Conservation (phyloP, 2,888 invertebrate species). For the Clistopyga incitator region DNA sequence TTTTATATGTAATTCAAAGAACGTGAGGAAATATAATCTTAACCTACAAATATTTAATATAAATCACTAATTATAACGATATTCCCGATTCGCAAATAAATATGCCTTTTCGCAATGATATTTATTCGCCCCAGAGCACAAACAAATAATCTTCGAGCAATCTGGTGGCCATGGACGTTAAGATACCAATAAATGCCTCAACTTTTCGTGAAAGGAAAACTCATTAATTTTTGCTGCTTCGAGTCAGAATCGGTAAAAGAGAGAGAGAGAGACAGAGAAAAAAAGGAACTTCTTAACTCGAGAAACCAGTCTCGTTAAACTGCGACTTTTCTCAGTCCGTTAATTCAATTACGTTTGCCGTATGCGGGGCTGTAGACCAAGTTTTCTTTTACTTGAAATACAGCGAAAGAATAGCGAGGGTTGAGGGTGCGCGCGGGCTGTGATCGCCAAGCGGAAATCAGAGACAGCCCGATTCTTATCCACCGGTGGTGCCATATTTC, state of each 20-base stretch:
- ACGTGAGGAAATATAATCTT: too few relatives aligned
- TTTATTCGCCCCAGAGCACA: too few relatives aligned
- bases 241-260: conserved; percentile 54
- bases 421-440: conserved; percentile 15
- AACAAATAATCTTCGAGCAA: background rate
- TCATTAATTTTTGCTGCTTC: background rate
- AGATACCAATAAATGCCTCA: background rate
- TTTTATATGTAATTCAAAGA: too few relatives aligned
- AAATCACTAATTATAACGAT: too few relatives aligned
- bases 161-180: background rate
- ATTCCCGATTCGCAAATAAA: too few relatives aligned
- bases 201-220: conserved; percentile 4
- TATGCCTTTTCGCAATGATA: too few relatives aligned
- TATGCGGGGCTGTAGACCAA: conserved; percentile 35
- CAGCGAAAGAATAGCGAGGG: conserved; percentile 10
- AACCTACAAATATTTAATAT: too few relatives aligned
- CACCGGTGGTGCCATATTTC: conserved; percentile 58
- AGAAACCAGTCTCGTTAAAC: conserved; percentile 53
- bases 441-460: conserved; percentile 55
- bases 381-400: conserved; percentile 59
- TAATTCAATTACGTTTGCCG: conserved; percentile 70
- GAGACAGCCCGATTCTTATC: conserved; percentile 57
- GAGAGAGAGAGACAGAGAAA: too few relatives aligned
- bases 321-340: conserved; percentile 62
- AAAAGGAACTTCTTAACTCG: conserved; percentile 29